Evolutionary conservation across 2,888 invertebrate genomes (phyloP), one percentile per base, ranked within the genome.

Genomic region (Hedya salicella): DNA sequence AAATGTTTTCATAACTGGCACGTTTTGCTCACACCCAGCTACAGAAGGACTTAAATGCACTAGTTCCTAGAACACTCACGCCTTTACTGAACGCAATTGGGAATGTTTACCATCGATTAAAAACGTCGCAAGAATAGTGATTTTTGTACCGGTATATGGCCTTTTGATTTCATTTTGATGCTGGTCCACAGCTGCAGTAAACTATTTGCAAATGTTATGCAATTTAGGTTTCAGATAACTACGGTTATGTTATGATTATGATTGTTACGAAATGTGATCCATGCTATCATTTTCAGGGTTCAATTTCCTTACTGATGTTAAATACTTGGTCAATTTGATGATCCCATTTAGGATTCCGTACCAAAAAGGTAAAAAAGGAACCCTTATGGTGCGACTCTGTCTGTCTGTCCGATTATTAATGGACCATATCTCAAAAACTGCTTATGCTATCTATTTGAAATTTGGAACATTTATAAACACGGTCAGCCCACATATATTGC

Each of bases 1-100:
- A 14, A 0, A 21, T 53, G 53, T 39, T 53, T 53, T 21, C 19
- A 39, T 3, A 39, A 53, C n/a, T 19, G 8, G 6, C 53, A 53
- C 53, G 53, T 53, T 5, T 3, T 39, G 39, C 53, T 14, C 21
- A 21, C 21, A 53, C n/a, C 17, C 30, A 46, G 4, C 5, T 16
- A 16, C 32, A 52, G 32, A 36, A 36, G 36, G 36, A 11, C 36
- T 36, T 11, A 36, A 11, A 11, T 36, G 11, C 36, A 13, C 9
- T 9, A 6, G 36, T 9, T 11, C 11, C 36, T 36, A 2, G 2
- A 36, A 9, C 36, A 36, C 36, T 36, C 9, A 8, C 36, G 11
- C 6, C 36, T 9, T 36, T 36, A 36, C 9, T 36, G 0, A 36
- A 36, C 36, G 36, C 8, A 2, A 11, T 36, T 36, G 36, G 8